Percentiles rank a stretch among this genome's conserved stretches.
Evolutionary conservation across 1,140 invertebrate genomes (phyloP).

Genomic region (Pseudomyrmex pallidus): DNA sequence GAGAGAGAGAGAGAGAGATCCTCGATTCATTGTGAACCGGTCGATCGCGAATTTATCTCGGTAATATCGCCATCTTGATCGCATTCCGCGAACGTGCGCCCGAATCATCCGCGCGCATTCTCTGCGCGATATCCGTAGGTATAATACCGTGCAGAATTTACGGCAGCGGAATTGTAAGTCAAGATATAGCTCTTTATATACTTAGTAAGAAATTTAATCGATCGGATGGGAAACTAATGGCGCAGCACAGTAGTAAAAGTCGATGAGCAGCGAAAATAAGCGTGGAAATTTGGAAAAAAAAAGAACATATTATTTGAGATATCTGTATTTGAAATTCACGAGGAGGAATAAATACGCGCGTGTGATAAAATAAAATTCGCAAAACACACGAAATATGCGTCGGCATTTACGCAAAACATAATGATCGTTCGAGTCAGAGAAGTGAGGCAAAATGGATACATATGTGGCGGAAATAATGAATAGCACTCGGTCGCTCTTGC

Average conservation of each 20-base stretch:
- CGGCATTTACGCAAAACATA: background rate
- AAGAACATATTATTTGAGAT: no score
- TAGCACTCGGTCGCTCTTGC: slow-evolving; percentile 34
- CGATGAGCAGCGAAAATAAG: no score
- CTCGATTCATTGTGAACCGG: background rate
- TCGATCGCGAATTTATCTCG: slow-evolving; percentile 39
- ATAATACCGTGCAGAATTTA: background rate
- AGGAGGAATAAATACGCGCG: no score
- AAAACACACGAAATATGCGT: background rate
- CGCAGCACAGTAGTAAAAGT: no score
- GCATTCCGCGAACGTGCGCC: slow-evolving; percentile 11
- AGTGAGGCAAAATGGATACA: slow-evolving; percentile 32
- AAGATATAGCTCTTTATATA: background rate
- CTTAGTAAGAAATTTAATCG: background rate
- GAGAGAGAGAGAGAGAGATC: background rate
- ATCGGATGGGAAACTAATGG: no score
- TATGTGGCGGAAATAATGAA: slow-evolving; percentile 37
- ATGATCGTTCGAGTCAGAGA: slow-evolving; percentile 16
- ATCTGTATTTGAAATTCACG: no score
- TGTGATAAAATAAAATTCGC: slow-evolving; percentile 4
- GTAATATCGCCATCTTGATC: slow-evolving; percentile 19
- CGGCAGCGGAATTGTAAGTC: no score
- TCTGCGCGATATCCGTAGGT: background rate
- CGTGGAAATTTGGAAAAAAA: background rate
- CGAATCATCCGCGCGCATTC: background rate